A percentile compares a stretch with the other conserved stretches of the same genome.
Conservation (phyloP, 2,113 vertebrate species). For the Prunella himalayana region DNA sequence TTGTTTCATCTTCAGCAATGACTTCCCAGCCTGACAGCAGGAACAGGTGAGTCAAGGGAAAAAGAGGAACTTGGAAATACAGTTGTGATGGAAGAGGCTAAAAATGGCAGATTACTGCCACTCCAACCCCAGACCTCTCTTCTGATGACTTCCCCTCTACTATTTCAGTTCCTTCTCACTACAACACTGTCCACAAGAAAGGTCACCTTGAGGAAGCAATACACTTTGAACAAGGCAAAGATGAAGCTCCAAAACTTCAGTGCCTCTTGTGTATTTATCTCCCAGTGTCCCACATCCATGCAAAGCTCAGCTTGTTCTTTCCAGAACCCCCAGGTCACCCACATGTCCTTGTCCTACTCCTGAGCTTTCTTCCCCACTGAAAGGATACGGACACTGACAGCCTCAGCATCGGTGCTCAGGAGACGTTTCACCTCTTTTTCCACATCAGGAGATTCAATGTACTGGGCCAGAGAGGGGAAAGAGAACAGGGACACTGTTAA, state of each 20-base stretch:
- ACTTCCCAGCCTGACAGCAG: constrained; percentile 86
- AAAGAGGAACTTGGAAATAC: not conserved
- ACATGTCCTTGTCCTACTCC: accelerated
- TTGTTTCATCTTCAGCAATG: constrained; percentile 86
- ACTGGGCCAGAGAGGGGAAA: constrained; percentile 63
- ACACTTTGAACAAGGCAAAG: not conserved
- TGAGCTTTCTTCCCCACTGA: not conserved
- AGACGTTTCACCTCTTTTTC: constrained; percentile 94
- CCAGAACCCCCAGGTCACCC: not conserved
- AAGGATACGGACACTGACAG: constrained; percentile 93
- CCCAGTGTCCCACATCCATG: accelerated
- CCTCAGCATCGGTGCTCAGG: constrained; percentile 89
- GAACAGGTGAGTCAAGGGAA: constrained; percentile 71
- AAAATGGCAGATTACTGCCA: not conserved
- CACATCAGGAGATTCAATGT: constrained; percentile 88
- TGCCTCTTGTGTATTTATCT: not conserved
- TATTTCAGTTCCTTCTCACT: not conserved
- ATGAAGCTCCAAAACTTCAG: not conserved
- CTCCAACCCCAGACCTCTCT: not conserved
- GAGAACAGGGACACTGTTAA: not conserved
- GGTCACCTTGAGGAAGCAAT: not conserved
- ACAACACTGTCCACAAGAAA: not conserved
- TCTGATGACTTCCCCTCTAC: not conserved
- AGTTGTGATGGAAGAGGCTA: not conserved
- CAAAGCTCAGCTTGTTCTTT: not conserved